Base-by-base conservation (phyloP, 2,888 invertebrate genomes). In the Timema podura region DNA sequence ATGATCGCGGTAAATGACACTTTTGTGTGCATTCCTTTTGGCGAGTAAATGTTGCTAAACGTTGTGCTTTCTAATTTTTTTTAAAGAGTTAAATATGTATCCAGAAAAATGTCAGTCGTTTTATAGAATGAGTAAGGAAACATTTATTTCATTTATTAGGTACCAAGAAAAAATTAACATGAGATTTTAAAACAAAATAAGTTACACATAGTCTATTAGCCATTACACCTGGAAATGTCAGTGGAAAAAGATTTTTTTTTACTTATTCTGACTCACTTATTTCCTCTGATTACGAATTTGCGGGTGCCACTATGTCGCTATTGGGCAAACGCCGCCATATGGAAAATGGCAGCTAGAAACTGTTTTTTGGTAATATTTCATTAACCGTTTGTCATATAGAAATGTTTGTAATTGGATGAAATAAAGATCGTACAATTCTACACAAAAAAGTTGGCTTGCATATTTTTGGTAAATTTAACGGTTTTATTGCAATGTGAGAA, bases 101-200 rank as follows among this genome's bases (percentile, higher is more conserved):
- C 30, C 30, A 30, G 30, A 30, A 30, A 30, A 30, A 30, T 30
- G 30, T 30, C 30, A 30, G 30, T 30, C 30, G 3, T 30, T 30
- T 30, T 30, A 30, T 3, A 30, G 3, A 30, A 30, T 30, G 30
- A 30, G 30, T 30, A 30, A 30, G 30, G 30, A 30, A 30, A 30
- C 30, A 30, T 30, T 30, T 30, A 30, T 30, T 30, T 30, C 1
- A 30, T 30, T 30, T 1, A 30, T 30, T 30, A 30, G 30, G 30
- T 30, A 30, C 3, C 30, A 15, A 15, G 45, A 46, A 10, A 54
- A 61, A 48, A 15, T 66, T 66, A 67, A 48, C 8, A 46, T 30
- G 68, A 46, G 54, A 68, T 68, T 57, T 13, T 67, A 45, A 10
- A 67, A n/a, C 11, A 51, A 9, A 13, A 49, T 54, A 67, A 67